Percentiles rank a stretch among this genome's conserved stretches.
Conservation (phyloP, 2,888 invertebrate genomes). For the Pachymerium ferrugineum region DNA sequence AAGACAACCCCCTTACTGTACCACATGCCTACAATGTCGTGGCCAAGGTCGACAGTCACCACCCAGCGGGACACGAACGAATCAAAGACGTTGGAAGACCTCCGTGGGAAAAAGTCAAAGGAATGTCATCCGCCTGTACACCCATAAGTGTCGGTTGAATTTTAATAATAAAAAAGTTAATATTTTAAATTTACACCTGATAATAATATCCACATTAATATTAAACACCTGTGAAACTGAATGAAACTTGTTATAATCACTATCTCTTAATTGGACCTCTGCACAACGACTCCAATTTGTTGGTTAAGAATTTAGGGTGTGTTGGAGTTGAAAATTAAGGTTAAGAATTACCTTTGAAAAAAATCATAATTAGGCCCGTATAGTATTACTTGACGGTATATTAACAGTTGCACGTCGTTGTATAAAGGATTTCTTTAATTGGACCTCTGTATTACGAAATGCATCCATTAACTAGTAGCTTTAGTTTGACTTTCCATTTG, state of each 20-base stretch:
- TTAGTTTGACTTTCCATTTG: background rate
- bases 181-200: background rate
- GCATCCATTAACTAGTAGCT: background rate
- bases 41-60: conserved; percentile 27
- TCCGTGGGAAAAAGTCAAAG: background rate
- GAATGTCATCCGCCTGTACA: background rate
- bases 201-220: no score
- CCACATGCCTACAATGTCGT: background rate
- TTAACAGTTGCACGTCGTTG: background rate
- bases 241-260: background rate
- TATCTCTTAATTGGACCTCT: background rate
- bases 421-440: background rate
- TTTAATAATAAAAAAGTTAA: background rate
- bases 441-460: background rate
- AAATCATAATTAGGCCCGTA: conserved; percentile 3
- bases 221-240: no score
- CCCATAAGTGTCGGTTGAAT: background rate
- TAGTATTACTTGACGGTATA: background rate
- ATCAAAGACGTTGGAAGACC: conserved; percentile 14
- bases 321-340: background rate
- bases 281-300: background rate
- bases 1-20: background rate
- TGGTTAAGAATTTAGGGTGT: background rate
- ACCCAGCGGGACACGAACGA: conserved; percentile 14
- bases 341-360: background rate